Evolutionary conservation across 1,140 invertebrate species (phyloP), one percentile per base, ranked within the genome.

Genomic region (Drosophila bocki): DNA sequence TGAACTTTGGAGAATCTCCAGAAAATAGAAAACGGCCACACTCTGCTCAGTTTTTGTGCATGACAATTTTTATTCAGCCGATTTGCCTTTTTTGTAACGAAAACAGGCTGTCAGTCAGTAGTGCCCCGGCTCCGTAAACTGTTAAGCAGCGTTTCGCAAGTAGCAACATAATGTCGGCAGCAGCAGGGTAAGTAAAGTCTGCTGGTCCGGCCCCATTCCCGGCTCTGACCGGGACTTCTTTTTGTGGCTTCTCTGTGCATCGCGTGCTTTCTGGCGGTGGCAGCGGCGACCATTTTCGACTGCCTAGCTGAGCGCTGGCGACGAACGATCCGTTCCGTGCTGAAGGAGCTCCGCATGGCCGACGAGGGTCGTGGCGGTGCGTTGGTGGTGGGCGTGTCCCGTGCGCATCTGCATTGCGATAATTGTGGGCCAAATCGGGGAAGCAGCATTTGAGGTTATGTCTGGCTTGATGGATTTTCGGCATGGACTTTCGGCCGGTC

Each of bases 191-290:
- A 88, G 84, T 90, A 12, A 50, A 54, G 33, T 3, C 44, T 39
- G 12, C 22, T 35, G 7, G 4, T 19, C 50, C 33, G 35, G 12
- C n/a, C 33, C 26, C 26, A 5, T 48, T 29, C n/a, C 48, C 22
- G 44, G 32, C 44, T 26, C 8, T 26, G 50, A 7, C 11, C 15
- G 22, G 26, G 32, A 60, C 41, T 71, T 82, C 82, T 78, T 87
- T 86, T 87, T 87, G 84, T 88, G 84, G 85, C 85, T 90, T 90
- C 82, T 82, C 79, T 88, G 78, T 84, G 78, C 71, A 79, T 76
- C 65, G 85, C 84, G 85, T 88, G 85, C 78, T 90, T 84, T 84
- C 67, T 57, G 62, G 51, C 39, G 17, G 47, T 56, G 32, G 65
- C 67, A 48, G 58, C 63, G 74, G 81, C 85, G 85, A 85, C 81